These are phyloP conservation scores for Scelioninae gen. 1 DNA, from an alignment of 2,888 invertebrate species.

Conservation along the genomic window DNA sequence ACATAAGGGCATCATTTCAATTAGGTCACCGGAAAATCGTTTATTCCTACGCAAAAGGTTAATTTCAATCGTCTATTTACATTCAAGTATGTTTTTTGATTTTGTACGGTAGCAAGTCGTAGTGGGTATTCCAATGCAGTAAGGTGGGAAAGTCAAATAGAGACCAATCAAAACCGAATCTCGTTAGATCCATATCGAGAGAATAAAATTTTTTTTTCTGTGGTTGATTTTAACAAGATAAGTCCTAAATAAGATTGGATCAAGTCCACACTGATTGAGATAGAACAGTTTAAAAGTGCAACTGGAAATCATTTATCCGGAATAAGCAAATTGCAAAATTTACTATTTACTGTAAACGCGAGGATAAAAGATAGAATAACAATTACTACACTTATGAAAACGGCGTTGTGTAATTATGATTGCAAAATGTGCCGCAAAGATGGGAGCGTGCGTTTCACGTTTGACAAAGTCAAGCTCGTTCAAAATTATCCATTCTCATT, in stretches of 20 bases:
- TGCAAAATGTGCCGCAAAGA: constrained; percentile 8
- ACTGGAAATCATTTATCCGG: constrained; percentile 22
- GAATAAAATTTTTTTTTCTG: constrained; percentile 18
- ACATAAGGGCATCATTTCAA: constrained; percentile 47
- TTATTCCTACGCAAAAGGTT: constrained; percentile 36
- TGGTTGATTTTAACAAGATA: constrained; percentile 51
- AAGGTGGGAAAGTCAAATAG: constrained; percentile 54
- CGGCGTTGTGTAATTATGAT: constrained; percentile 3
- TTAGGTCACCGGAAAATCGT: constrained; percentile 28
- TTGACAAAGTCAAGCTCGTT: constrained; percentile 1
- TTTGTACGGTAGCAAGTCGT: background rate
- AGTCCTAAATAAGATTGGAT: constrained; percentile 33
- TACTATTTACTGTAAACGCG: constrained; percentile 28
- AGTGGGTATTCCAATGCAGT: constrained; percentile 21
- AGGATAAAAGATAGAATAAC: constrained; percentile 18
- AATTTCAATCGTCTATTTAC: constrained; percentile 24
- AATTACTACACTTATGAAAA: constrained; percentile 23
- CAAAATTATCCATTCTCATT: background rate
- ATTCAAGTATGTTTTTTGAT: constrained; percentile 10
- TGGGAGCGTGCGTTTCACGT: background rate
- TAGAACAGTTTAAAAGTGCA: constrained; percentile 20
- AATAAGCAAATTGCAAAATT: constrained; percentile 53
- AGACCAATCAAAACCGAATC: constrained; percentile 39
- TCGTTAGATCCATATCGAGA: constrained; percentile 41
- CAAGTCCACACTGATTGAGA: constrained; percentile 48